Evolutionary conservation across 2,888 invertebrate species (phyloP).

Genomic region (Dascillus cervinus): DNA sequence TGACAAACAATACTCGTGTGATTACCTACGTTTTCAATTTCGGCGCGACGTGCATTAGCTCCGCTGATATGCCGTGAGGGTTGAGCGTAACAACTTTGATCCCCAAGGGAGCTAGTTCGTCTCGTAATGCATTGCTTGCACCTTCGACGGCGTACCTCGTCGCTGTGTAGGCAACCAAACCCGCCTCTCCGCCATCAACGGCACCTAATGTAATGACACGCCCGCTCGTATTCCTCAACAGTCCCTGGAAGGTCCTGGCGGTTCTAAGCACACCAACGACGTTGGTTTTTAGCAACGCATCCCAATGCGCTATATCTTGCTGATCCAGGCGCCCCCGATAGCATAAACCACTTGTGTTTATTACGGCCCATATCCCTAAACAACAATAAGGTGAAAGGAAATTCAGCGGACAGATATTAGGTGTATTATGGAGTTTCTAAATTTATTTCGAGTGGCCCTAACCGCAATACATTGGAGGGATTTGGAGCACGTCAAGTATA

Average conservation of each 20-base stretch:
- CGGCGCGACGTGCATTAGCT: slow-evolving; percentile 60
- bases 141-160: slow-evolving; percentile 74
- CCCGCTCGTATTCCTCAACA: slow-evolving; percentile 58
- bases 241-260: slow-evolving; percentile 66
- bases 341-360: slow-evolving; percentile 74
- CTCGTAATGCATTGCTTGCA: slow-evolving; percentile 64
- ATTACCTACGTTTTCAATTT: slow-evolving; percentile 42
- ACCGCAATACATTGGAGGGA: too few relatives aligned
- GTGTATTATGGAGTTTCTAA: too few relatives aligned
- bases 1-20: not conserved
- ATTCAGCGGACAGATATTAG: too few relatives aligned
- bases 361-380: slow-evolving; percentile 70
- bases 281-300: slow-evolving; percentile 59
- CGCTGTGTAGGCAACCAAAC: slow-evolving; percentile 35
- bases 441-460: too few relatives aligned
- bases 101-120: slow-evolving; percentile 60
- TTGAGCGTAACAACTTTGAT: slow-evolving; percentile 70
- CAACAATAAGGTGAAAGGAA: not conserved
- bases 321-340: slow-evolving; percentile 62
- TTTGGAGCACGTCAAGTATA: too few relatives aligned
- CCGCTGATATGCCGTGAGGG: slow-evolving; percentile 59
- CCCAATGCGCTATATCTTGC: slow-evolving; percentile 65
- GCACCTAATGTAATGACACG: slow-evolving; percentile 64
- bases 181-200: slow-evolving; percentile 31
- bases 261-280: slow-evolving; percentile 67